Base-by-base conservation (phyloP, 1,140 invertebrate species). In the Drosophila gunungcola region DNA sequence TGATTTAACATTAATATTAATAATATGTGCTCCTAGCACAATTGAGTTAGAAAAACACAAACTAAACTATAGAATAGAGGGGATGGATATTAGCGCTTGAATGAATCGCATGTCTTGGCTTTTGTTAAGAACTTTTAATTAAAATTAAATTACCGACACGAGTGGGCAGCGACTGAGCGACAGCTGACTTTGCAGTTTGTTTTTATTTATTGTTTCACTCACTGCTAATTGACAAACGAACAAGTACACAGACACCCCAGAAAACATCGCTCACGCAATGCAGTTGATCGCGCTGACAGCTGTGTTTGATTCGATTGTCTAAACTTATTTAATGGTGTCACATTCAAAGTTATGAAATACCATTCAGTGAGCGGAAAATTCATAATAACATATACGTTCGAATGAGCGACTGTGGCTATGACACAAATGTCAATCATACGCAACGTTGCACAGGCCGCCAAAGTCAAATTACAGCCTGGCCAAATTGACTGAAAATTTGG, bases 101-200 rank as follows among this genome's bases (percentile, higher is more conserved):
- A 84, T 84, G 84, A 89, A 74, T 89, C 80, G 84, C 84, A 89
- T 84, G 85, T 84, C 85, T 89, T 78, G 76, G 39, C 38, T 88
- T 78, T 86, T 83, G 64, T 74, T 84, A 78, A 89, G 85, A 89
- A 84, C 84, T 80, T 80, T 89, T 89, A 84, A 89, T 89, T 89
- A 89, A 77, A 89, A 69, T 73, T 80, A 80, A 84, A 88, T 89
- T 89, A 84, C 67, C 12, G 55, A 77, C 73, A 80, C 77, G 73
- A 74, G 72, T 83, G 68, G 72, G 67, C 49, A 67, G 77, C 16
- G 63, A 27, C 38, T 64, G 64, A 51, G 58, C 63, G 45, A 51
- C 65, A 56, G 41, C 74, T 77, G 64, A 56, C 57, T 78, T 77
- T 77, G 57, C 62, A 56, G 56, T 64, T 51, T 74, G 69, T 52